Base-by-base conservation (phyloP, 2,113 vertebrate species). In the Coreoperca whiteheadi region DNA sequence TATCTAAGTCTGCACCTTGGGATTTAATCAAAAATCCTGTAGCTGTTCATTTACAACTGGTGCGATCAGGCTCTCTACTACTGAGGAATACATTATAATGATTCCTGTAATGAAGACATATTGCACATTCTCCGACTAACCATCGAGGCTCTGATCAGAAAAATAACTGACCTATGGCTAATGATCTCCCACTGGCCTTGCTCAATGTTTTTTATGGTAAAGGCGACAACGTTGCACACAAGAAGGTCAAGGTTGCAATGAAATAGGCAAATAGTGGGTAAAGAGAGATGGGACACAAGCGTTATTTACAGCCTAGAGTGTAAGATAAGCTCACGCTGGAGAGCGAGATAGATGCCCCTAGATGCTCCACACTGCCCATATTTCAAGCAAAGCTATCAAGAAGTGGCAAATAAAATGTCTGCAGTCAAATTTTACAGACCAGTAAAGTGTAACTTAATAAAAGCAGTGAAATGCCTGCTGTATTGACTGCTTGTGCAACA, bases 361-460 rank as follows among this genome's bases (percentile, higher is more conserved):
- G 80, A 11, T 79, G 56, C 79, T 77, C 67, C 57, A 5, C 81
- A 34, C 60, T 4, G 72, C 59, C 73, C 76, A 84, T 94, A 92
- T 92, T 88, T 93, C 88, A 91, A 74, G 67, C 56, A 74, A 51
- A 25, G 90, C 84, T 46, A 82, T 93, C 89, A 69, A 86, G 87
- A 87, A 84, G 84, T 88, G 89, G 76, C 91, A 93, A 92, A 93
- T 94, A 91, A 94, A 94, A 92, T 46, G 90, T 90, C 91, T 86
- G 88, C 92, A 93, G 88, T 94, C 89, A 91, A 88, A 92, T 93
- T 94, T 94, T 93, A 94, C 94, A 92, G 89, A 85, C 83, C 92
- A 92, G 89, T 93, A 94, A 93, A 94, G 91, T 90, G 91, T 90
- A 92, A 93, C 86, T 92, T 91, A 89, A 94, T 93, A 92, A 94